These are phyloP conservation scores for Lagopus leucura DNA, from an alignment of 2,113 vertebrate genomes.

Conservation along the genomic window DNA sequence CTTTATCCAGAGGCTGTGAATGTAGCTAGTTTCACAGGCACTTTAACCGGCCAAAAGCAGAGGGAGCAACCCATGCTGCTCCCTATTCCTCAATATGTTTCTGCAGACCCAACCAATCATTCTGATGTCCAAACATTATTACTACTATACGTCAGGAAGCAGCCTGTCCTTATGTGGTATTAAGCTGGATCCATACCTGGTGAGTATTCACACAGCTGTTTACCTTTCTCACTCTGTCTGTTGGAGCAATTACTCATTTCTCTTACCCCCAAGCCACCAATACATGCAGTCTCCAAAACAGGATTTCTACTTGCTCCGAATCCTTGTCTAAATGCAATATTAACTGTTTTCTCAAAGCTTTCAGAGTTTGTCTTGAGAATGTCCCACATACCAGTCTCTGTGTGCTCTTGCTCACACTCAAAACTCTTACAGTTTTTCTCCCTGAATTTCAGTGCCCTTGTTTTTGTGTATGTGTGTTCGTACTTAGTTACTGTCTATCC, in stretches of 20 bases:
- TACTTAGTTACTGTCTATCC: neutral
- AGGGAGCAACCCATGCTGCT: neutral
- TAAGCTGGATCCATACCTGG: neutral
- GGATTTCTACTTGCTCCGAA: neutral
- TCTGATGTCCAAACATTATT: neutral
- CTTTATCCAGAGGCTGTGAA: neutral
- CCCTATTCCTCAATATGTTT: neutral
- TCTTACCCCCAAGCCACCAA: neutral
- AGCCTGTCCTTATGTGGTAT: neutral
- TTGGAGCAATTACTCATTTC: neutral
- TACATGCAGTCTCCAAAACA: neutral
- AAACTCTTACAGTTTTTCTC: neutral
- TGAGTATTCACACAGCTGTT: neutral
- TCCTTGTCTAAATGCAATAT: neutral
- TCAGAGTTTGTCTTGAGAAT: neutral
- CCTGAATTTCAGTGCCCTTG: neutral
- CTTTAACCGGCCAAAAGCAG: neutral
- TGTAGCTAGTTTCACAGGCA: neutral
- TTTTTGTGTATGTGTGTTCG: neutral
- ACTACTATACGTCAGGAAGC: neutral
- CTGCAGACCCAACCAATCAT: neutral
- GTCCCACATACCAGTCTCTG: neutral
- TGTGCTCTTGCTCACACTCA: neutral
- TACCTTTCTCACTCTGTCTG: neutral
- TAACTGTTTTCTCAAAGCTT: neutral